Base-by-base conservation (phyloP, 2,113 vertebrate species). In the Syngnathoides biaculeatus region DNA sequence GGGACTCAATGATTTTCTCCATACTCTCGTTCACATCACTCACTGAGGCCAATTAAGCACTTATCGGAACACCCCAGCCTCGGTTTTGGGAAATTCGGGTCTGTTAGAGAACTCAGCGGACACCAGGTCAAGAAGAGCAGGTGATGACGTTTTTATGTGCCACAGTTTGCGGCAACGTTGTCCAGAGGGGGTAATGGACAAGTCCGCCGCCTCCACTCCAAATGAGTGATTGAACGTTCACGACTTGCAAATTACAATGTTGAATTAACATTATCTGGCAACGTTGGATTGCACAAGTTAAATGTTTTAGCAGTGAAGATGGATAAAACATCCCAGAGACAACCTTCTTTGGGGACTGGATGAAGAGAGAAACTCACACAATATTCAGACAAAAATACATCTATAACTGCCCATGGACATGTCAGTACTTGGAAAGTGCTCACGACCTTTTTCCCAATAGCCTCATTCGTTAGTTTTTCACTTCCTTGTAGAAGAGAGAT, bases 61-160 rank as follows among this genome's bases (percentile, higher is more conserved):
- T 72, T 75, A 85, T 86, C 69, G 55, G 70, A 78, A 70, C 75
- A 77, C 83, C 86, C 78, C 72, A 79, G 78, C 72, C 74, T 79
- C 84, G 84, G 79, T 71, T 86, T 84, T 83, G 77, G 73, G 68
- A 81, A 81, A 72, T 58, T 68, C 47, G 58, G 27, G 89, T 91
- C 91, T 92, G 90, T 64, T 91, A 78, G 75, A 90, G 74, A 69
- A 20, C 79, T 92, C 86, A 86, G 74, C 73, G 67, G 59, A 50
- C 69, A 60, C 77, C 11, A 22, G 57, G 79, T 79, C 74, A 79
- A 69, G 56, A 79, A 74, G 79, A 79, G 72, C 78, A 80, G 72
- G 77, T 77, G 85, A 89, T 82, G 82, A 91, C 81, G 74, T 79
- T 88, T 87, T 90, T 84, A 84, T 86, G 84, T 20, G 72, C 17